Percentiles rank a stretch among this genome's conserved stretches.
phyloP scores from a whole-genome alignment of 35 echinoderm and acorn worm species.

The Strongylocentrotus purpuratus region DNA sequence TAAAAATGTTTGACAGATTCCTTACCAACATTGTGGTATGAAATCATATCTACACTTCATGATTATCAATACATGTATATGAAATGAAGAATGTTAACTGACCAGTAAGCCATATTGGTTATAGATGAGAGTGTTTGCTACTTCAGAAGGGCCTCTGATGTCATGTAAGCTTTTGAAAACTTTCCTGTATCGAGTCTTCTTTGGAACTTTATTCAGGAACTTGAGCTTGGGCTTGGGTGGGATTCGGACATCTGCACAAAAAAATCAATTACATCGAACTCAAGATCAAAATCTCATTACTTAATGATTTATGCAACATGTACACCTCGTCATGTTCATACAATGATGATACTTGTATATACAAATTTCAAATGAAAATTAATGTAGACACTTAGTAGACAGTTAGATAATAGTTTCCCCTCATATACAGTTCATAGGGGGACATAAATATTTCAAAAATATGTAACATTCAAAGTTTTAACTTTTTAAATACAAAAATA shows the following conservation, averaged over 20 bases:
- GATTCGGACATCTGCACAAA: slow-evolving; percentile 69
- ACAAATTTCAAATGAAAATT: neutral
- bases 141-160: slow-evolving; percentile 72
- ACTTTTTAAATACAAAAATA: too few relatives aligned
- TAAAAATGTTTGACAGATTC: too few relatives aligned
- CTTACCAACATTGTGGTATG: too few relatives aligned
- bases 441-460: too few relatives aligned
- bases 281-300: neutral
- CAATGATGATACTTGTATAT: too few relatives aligned
- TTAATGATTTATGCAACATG: neutral
- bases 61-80: neutral
- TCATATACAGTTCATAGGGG: too few relatives aligned
- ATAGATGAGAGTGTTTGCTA: slow-evolving; percentile 59
- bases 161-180: slow-evolving; percentile 74
- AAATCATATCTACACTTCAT: too few relatives aligned
- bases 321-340: too few relatives aligned
- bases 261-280: neutral
- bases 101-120: slow-evolving; percentile 85
- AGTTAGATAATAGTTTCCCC: too few relatives aligned
- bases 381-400: too few relatives aligned
- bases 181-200: slow-evolving; percentile 70
- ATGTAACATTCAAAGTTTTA: neutral
- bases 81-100: neutral
- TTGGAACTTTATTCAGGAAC: slow-evolving; percentile 81
- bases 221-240: slow-evolving; percentile 79